Percentiles rank a stretch among this genome's conserved stretches.
Evolutionary conservation across 1,140 invertebrate species (phyloP).

Genomic region (Cryptotermes secundus): DNA sequence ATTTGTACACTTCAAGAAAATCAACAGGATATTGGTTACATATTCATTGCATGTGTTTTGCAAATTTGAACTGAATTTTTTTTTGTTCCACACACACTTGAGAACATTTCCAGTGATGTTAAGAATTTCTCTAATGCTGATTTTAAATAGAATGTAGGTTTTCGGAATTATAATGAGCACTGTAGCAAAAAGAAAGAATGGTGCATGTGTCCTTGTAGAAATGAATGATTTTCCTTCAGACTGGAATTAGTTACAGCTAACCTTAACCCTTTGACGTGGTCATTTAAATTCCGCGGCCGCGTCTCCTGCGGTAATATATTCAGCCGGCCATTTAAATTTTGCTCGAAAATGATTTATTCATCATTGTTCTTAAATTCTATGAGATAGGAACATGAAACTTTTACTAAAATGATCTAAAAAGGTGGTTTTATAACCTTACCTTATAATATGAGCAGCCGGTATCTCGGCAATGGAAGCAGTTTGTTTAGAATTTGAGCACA

Average conservation of each 20-base stretch:
- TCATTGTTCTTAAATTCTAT: too few relatives aligned
- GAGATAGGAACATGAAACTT: too few relatives aligned
- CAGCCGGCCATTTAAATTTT: too few relatives aligned
- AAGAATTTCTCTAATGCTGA: background rate
- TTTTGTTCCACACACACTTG: background rate
- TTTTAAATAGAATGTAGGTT: background rate
- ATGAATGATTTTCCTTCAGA: background rate
- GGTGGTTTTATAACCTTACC: too few relatives aligned
- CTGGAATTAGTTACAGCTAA: background rate
- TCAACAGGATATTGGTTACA: background rate
- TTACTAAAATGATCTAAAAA: too few relatives aligned
- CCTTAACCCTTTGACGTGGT: too few relatives aligned
- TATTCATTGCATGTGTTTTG: background rate
- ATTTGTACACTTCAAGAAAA: background rate
- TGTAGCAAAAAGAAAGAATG: background rate
- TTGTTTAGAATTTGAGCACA: too few relatives aligned
- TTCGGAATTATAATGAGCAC: background rate
- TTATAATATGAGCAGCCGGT: too few relatives aligned
- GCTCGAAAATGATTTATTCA: too few relatives aligned
- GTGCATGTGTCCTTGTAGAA: background rate
- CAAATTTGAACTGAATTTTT: background rate
- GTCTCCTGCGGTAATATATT: too few relatives aligned
- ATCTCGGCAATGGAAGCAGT: too few relatives aligned
- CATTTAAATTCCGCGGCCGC: too few relatives aligned
- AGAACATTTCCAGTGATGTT: background rate